phyloP scores from a whole-genome alignment of 1,140 invertebrate species.

The Diuraphis noxia region DNA sequence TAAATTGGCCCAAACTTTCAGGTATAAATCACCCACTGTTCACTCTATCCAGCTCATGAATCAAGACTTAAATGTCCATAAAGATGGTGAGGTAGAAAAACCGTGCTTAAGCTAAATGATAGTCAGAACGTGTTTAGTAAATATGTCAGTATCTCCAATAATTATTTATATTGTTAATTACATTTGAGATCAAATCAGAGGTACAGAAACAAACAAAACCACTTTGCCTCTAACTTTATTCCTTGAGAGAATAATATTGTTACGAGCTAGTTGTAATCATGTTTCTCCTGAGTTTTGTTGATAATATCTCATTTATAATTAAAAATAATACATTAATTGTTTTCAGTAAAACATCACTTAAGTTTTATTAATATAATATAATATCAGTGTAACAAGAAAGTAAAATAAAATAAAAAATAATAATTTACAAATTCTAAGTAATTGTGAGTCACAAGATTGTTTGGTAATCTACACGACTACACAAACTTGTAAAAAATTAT shows the following conservation, averaged over 20 bases:
- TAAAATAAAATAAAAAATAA: background rate
- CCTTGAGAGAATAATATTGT: no score
- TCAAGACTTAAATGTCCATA: no score
- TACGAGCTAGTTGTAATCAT: background rate
- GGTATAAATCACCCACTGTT: no score
- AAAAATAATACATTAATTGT: background rate
- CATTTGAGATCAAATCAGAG: background rate
- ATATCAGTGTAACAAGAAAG: slow-evolving; percentile 17
- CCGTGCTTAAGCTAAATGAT: no score
- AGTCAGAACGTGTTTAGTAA: no score
- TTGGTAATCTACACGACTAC: background rate
- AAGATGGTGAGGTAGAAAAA: no score
- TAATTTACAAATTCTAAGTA: slow-evolving; percentile 17
- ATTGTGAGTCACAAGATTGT: background rate
- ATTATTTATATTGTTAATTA: no score
- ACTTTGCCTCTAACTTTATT: background rate
- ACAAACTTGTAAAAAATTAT: background rate
- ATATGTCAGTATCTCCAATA: no score
- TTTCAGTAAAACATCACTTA: slow-evolving; percentile 6
- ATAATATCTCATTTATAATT: background rate
- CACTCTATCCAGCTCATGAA: no score
- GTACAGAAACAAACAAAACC: background rate
- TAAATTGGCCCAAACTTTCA: no score
- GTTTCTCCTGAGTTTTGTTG: background rate
- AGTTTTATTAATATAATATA: slow-evolving; percentile 24